These are phyloP conservation scores for Hirtodrosophila alboralis DNA, from an alignment of 2,888 invertebrate species.

Conservation along the genomic window DNA sequence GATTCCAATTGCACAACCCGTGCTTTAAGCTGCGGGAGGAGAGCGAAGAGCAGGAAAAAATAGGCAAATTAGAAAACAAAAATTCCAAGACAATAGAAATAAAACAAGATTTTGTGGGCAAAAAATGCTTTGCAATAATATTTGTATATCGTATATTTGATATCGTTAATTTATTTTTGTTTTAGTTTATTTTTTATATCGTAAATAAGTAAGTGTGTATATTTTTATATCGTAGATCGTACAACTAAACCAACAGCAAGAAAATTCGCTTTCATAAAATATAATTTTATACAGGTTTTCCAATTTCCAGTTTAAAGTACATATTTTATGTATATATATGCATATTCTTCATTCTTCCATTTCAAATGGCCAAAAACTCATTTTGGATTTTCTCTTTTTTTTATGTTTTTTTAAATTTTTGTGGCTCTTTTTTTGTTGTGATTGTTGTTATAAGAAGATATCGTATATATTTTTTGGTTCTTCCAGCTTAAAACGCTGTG, in stretches of 20 bases:
- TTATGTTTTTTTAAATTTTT: too few relatives aligned
- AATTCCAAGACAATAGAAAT: slow-evolving; percentile 43
- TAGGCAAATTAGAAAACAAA: slow-evolving; percentile 42
- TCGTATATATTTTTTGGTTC: slow-evolving; percentile 62
- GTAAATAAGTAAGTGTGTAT: slow-evolving; percentile 35
- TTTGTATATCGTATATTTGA: slow-evolving; percentile 56
- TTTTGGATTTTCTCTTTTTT: slow-evolving; percentile 19
- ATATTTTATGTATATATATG: slow-evolving; percentile 36
- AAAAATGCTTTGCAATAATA: slow-evolving; percentile 44
- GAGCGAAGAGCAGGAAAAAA: slow-evolving; percentile 24
- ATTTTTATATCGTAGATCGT: slow-evolving; percentile 52
- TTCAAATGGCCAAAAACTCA: slow-evolving; percentile 38
- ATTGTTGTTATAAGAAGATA: slow-evolving; percentile 46
- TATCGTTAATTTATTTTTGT: slow-evolving; percentile 64
- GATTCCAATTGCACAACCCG: slow-evolving; percentile 86
- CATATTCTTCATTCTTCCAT: slow-evolving; percentile 25
- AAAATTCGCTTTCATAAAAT: slow-evolving; percentile 78
- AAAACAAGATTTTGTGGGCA: slow-evolving; percentile 53
- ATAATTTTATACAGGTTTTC: slow-evolving; percentile 56
- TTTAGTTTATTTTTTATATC: slow-evolving; percentile 42
- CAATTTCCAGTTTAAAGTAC: slow-evolving; percentile 49
- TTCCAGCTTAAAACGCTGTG: slow-evolving; percentile 75
- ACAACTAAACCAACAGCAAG: slow-evolving; percentile 78
- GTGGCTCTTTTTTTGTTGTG: slow-evolving; percentile 47
- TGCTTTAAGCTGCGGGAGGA: slow-evolving; percentile 84